Percentiles rank a stretch among this genome's conserved stretches.
phyloP scores from a whole-genome alignment of 1,140 invertebrate species.

The Atta colombica region DNA sequence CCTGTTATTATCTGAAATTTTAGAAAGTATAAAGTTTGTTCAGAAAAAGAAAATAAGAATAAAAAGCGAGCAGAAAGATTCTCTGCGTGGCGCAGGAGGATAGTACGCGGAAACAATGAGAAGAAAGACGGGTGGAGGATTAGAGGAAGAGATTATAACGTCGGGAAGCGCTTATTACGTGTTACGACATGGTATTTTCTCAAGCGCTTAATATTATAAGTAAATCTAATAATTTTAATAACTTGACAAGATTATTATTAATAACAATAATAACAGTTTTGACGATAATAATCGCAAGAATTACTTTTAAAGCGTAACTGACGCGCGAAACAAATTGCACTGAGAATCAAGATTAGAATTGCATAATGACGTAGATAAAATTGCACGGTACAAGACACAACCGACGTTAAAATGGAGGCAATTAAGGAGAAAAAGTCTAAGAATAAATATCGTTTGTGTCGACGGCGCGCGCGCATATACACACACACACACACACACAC shows the following conservation, averaged over 20 bases:
- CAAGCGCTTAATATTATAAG: conserved; percentile 47
- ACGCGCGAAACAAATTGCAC: conserved; percentile 1
- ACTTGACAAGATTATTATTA: conserved; percentile 43
- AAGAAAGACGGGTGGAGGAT: conserved; percentile 46
- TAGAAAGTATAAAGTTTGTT: conserved; percentile 26
- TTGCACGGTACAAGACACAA: background rate
- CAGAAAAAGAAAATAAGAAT: background rate
- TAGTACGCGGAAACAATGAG: conserved; percentile 12
- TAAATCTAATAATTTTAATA: conserved; percentile 45
- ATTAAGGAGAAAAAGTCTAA: conserved; percentile 19
- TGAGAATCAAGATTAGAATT: background rate
- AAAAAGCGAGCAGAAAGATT: conserved; percentile 19
- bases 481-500: background rate
- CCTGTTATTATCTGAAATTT: background rate
- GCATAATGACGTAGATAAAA: conserved; percentile 23
- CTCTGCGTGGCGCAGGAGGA: background rate
- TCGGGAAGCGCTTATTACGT: conserved; percentile 52
- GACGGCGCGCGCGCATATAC: background rate
- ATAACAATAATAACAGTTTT: conserved; percentile 9
- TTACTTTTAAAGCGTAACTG: conserved; percentile 9
- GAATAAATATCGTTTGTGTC: conserved; percentile 16
- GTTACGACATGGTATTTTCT: conserved; percentile 29
- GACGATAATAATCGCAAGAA: background rate
- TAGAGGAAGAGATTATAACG: conserved; percentile 48
- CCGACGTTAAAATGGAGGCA: background rate